Conservation (phyloP, 1,140 invertebrate species). For the Dinoponera quadriceps region DNA sequence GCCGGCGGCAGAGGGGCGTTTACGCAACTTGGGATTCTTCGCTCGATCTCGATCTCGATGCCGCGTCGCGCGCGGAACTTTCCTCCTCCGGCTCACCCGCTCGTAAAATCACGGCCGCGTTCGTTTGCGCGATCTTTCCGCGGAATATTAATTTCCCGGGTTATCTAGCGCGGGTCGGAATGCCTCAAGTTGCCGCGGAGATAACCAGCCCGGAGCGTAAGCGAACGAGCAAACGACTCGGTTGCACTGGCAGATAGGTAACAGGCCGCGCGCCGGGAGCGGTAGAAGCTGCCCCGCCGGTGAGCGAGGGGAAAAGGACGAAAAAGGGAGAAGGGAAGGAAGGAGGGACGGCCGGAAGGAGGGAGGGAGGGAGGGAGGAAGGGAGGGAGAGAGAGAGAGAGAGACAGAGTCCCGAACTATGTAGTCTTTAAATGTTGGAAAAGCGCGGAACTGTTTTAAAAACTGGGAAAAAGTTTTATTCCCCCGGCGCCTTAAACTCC, state of each 20-base stretch:
- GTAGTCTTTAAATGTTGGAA: constrained; percentile 71
- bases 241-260: constrained; percentile 25
- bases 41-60: constrained; percentile 37
- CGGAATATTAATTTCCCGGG: constrained; percentile 45
- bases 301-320: too few relatives aligned
- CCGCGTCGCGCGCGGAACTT: background rate
- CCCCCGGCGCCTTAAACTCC: constrained; percentile 64
- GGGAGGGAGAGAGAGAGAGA: constrained; percentile 8
- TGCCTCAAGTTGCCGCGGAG: constrained; percentile 40
- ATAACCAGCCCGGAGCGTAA: constrained; percentile 36
- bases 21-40: constrained; percentile 22
- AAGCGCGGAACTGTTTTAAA: constrained; percentile 73
- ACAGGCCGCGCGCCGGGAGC: constrained; percentile 33
- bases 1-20: constrained; percentile 38
- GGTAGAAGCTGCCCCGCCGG: too few relatives aligned
- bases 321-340: background rate
- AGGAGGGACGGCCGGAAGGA: background rate
- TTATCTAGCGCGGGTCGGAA: constrained; percentile 19
- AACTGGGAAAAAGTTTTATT: constrained; percentile 72
- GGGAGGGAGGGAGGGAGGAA: too few relatives aligned
- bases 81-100: background rate
- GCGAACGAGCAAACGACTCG: constrained; percentile 27
- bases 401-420: constrained; percentile 20
- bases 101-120: constrained; percentile 17
- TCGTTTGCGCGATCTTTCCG: constrained; percentile 41